Evolutionary conservation across 2,113 vertebrate genomes (phyloP).

Genomic region (Solenodon paradoxus): DNA sequence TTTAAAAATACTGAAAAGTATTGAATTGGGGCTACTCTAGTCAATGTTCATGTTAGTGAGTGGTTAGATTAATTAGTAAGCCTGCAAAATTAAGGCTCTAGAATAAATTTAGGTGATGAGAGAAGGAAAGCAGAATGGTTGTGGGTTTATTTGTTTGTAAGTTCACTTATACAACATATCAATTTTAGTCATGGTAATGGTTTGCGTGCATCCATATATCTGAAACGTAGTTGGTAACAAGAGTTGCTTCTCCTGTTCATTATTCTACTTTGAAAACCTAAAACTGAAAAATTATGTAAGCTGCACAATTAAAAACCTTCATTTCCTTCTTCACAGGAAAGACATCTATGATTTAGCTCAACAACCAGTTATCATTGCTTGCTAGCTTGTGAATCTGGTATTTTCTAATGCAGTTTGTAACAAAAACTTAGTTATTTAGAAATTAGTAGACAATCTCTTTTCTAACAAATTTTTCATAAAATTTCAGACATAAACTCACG

Average conservation of each 20-base stretch:
- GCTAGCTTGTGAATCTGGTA: not conserved
- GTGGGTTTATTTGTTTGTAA: not conserved
- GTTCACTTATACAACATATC: constrained; percentile 17
- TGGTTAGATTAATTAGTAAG: constrained; percentile 24
- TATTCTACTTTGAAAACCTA: not conserved
- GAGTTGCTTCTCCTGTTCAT: not conserved
- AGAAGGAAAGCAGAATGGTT: not conserved
- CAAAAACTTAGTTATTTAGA: constrained; percentile 1
- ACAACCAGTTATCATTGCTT: not conserved
- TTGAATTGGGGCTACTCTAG: not conserved
- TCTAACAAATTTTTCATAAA: not conserved
- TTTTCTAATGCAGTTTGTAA: not conserved
- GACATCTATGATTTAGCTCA: not conserved
- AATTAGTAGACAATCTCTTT: not conserved
- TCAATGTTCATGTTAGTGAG: constrained; percentile 6
- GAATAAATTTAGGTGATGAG: not conserved
- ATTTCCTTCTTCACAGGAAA: constrained; percentile 19
- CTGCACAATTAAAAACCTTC: not conserved
- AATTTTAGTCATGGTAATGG: not conserved
- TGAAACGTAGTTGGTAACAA: constrained; percentile 36
- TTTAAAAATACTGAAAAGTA: not conserved
- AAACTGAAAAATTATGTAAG: constrained; percentile 43
- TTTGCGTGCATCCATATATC: constrained; percentile 21
- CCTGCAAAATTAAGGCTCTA: not conserved
- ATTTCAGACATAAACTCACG: not conserved